Conservation (phyloP, 2,797 vertebrate species). For the Anableps anableps region DNA sequence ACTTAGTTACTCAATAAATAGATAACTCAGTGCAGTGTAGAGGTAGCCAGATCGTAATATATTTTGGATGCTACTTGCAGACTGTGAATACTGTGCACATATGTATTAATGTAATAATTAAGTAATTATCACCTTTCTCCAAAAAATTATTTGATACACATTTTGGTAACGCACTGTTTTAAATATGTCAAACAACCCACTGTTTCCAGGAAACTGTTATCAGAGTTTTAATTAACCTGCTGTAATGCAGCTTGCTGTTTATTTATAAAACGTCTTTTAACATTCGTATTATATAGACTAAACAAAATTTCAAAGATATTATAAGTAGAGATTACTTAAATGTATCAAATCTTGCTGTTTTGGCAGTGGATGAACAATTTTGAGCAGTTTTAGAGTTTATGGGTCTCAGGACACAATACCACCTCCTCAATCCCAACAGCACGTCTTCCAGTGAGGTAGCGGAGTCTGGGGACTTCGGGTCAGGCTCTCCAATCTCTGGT, state of each 20-base stretch:
- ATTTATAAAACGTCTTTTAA: neutral
- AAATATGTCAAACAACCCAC: neutral
- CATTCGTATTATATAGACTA: neutral
- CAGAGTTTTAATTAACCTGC: neutral
- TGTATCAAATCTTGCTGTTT: neutral
- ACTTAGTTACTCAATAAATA: neutral
- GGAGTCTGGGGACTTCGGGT: neutral
- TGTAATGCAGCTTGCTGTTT: neutral
- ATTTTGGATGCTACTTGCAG: neutral
- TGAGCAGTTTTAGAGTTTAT: neutral
- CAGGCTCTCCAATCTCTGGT: too few species aligned
- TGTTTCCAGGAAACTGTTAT: neutral
- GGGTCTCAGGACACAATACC: neutral
- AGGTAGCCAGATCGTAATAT: neutral
- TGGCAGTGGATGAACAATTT: neutral
- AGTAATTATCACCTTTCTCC: too few species aligned
- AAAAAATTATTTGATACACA: too few species aligned
- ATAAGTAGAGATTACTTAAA: neutral
- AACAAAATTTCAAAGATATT: neutral
- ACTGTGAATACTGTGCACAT: neutral
- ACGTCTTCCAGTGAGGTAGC: neutral
- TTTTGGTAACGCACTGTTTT: neutral
- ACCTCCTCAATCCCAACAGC: neutral
- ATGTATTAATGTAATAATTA: neutral
- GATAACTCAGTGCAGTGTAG: neutral